Base-by-base conservation (phyloP, 1,140 invertebrate genomes). In the Mya arenaria region DNA sequence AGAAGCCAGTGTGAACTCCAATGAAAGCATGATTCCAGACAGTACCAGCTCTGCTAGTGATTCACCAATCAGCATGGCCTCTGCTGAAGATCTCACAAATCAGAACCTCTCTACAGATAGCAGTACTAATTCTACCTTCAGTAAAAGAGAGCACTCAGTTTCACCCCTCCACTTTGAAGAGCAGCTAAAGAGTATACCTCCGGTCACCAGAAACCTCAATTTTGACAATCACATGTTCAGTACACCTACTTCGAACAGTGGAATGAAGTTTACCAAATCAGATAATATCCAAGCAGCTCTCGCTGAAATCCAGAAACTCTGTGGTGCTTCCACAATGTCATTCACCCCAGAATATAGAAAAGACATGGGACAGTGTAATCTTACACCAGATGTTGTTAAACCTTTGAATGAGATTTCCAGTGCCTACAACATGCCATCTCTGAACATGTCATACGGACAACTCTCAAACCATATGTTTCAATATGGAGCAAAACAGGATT, bases 281-380 rank as follows among this genome's bases (percentile, higher is more conserved):
- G 66, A 41, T 0, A 60, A 62, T 13, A 25, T 80, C 17, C 69
- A 80, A 32, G 25, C 25, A 28, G 77, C 77, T 3, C 52, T 80
- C 30, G 52, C 62, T 60, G 65, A 68, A 23, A 80, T 80, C 63
- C 65, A 71, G 19, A 80, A 71, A 48, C 15, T 80, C 8, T 80
- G 77, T 44, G 66, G 66, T 32, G 77, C 41, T n/a, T 52, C 77
- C 15, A 65, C 68, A 23, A 30, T 74, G 10, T 73, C 2, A 58
- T 82, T 66, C 52, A 74, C 79, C 30, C 79, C 69, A 17, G 79
- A 82, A 65, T 30, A 72, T 0, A 63, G 68, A 66, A 65, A 39
- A 28, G 71, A 82, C 69, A 28, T 65, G 4, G 62, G 25, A 44
- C 30, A 30, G 36, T 13, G 55, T 17, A 17, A 34, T 8, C 34